Base-by-base conservation (phyloP, 2,113 vertebrate genomes). In the Clarias batrachus region DNA sequence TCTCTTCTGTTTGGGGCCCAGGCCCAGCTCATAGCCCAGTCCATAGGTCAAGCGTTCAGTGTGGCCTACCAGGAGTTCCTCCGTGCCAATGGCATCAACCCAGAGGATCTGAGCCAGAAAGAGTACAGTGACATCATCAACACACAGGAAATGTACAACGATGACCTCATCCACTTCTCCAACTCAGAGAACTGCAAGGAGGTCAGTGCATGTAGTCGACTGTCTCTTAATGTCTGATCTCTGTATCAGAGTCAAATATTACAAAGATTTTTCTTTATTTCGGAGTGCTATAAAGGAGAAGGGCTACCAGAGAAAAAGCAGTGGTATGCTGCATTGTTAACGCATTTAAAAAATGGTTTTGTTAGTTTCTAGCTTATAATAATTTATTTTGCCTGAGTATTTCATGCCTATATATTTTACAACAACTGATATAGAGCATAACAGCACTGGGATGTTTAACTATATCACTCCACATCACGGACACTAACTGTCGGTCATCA, bases 131-230 rank as follows among this genome's bases (percentile, higher is more conserved):
- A 99, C 93, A 97, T 99, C 94, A 98, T 99, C 94, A 99, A 97
- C 90, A 99, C 98, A 68, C 98, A 99, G 91, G 98, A 99, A 93
- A 99, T 99, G 98, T 99, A 99, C 94, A 99, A 99, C 2, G 98
- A 99, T 8, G 98, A 99, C 91, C 97, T 99, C 87, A 96, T 99
- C 93, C 98, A 99, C 93, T 99, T 99, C 92, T 99, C 98, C 87
- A 99, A 99, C 94, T 99, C 98, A 0, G 98, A 98, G 88, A 99
- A 99, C 94, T 98, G 97, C 94, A 99, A 99, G 94, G 98, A 99
- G 97, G 98, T 99, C 86, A 57, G 93, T 88, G 13, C 74, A 57
- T 57, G 37, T 73, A 33, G 27, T 30, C 21, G n/a, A 57, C 52
- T 59, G 14, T 77, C 27, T 56, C 41, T 52, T 37, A 52, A 76